Evolutionary conservation across 2,113 vertebrate genomes (phyloP).

Genomic region (Thomomys bottae): DNA sequence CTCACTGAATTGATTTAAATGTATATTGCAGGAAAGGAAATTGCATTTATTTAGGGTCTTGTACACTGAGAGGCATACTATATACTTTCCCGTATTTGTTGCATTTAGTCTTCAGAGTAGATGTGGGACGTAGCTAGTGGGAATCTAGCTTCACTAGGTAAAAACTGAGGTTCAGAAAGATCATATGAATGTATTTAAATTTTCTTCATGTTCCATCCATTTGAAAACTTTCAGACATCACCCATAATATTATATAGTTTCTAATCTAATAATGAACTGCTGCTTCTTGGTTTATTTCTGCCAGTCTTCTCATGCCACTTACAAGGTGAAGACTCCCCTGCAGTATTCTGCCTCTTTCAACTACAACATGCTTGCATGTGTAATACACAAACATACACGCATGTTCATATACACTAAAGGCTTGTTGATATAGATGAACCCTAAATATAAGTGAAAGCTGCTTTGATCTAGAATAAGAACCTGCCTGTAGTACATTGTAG

Average conservation of each 20-base stretch:
- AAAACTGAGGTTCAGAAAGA: constrained; percentile 36
- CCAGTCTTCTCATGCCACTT: neutral
- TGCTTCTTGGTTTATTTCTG: constrained; percentile 18
- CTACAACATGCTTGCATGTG: neutral
- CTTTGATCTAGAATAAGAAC: neutral
- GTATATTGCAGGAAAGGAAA: neutral
- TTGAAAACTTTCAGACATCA: constrained; percentile 18
- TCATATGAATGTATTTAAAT: constrained; percentile 47
- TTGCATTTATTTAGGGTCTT: neutral
- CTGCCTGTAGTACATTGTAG: neutral
- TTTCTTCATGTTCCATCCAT: constrained; percentile 3
- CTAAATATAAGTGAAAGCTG: too few relatives aligned
- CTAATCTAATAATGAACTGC: constrained; percentile 23
- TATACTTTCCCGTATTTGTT: constrained; percentile 26
- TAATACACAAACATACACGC: neutral
- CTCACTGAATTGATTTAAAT: neutral
- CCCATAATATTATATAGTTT: constrained; percentile 7
- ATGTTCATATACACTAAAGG: too few relatives aligned
- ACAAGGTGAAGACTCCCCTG: neutral
- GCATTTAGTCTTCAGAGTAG: constrained; percentile 40
- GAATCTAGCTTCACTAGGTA: constrained; percentile 20
- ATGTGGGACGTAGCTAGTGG: neutral
- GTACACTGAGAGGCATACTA: neutral
- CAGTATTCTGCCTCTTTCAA: neutral
- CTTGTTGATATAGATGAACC: too few relatives aligned